phyloP scores from a whole-genome alignment of 2,888 invertebrate species.

The Rapana venosa region DNA sequence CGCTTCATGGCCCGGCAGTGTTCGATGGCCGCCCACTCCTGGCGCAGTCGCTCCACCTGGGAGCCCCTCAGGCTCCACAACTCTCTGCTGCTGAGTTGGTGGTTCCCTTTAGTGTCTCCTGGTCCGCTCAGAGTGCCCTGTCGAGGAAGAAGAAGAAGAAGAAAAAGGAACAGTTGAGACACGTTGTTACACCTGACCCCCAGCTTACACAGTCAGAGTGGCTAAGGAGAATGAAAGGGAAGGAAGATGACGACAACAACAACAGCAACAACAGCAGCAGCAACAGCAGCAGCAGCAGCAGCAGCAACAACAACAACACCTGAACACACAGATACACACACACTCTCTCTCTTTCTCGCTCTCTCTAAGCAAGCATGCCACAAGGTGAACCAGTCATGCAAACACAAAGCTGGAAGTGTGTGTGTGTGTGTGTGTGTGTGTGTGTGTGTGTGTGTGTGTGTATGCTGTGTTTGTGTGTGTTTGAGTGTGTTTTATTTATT shows the following conservation, averaged over 20 bases:
- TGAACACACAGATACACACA: background rate
- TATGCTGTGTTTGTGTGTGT: too few species aligned
- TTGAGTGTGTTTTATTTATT: too few species aligned
- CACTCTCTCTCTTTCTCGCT: background rate
- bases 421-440: too few species aligned
- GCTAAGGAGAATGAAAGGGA: background rate
- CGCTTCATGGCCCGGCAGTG: conserved; percentile 63
- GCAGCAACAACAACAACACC: background rate
- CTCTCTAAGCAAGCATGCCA: background rate
- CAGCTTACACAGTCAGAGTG: background rate
- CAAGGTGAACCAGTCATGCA: too few species aligned
- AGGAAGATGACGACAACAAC: background rate
- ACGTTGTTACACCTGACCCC: background rate
- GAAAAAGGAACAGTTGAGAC: background rate
- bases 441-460: too few species aligned
- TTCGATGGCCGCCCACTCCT: conserved; percentile 62
- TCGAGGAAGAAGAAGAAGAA: background rate
- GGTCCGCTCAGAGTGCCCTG: background rate
- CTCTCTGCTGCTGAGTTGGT: background rate
- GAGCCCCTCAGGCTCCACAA: conserved; percentile 33
- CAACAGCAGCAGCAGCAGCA: too few species aligned
- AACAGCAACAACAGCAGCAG: too few species aligned
- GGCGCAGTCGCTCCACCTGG: conserved; percentile 61
- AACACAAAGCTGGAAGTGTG: too few species aligned
- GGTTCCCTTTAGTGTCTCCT: background rate